Base-by-base conservation (phyloP, 2,113 vertebrate species). In the Cyphomyrus discorhynchus region DNA sequence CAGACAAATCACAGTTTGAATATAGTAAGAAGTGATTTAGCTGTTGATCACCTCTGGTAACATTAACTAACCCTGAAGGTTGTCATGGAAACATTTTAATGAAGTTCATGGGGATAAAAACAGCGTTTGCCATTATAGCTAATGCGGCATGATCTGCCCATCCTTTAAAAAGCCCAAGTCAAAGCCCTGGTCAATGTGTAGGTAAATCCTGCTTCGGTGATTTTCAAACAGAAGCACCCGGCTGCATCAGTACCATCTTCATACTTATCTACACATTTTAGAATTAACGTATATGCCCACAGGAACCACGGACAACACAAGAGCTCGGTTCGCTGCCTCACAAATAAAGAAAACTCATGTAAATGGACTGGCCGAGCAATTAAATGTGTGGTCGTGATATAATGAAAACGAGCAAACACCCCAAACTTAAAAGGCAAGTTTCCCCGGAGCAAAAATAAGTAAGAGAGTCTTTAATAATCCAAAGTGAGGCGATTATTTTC, bases 41-140 rank as follows among this genome's bases (percentile, higher is more conserved):
- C 7, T 47, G 82, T n/a, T n/a, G 82, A 98, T 98, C 97, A 99
- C 97, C 97, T 97, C 96, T 96, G 96, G 96, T 97, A 97, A 97
- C 96, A 97, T 98, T 98, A 98, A 98, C 97, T 97, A 97, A 96
- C 97, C 97, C 82, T 95, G 96, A 95, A 96, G 97, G 98, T 99
- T 98, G 98, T 97, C 98, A 99, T 98, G 97, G 98, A 97, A 98
- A 99, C 98, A 96, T 97, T 97, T 96, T 96, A 96, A 94, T 91
- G 83, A 97, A 97, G 97, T 98, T 98, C 96, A 96, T 96, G 92
- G 95, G 95, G 96, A 97, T 96, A 95, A 97, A 94, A 98, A 96
- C 95, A 96, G 94, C 96, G 96, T 94, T 98, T 97, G 96, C 96
- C 96, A 97, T 97, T 96, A 97, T 95, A 95, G 96, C 97, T 95